These are phyloP conservation scores for Esox masquinongy DNA, from an alignment of 2,797 vertebrate species.

Conservation along the genomic window DNA sequence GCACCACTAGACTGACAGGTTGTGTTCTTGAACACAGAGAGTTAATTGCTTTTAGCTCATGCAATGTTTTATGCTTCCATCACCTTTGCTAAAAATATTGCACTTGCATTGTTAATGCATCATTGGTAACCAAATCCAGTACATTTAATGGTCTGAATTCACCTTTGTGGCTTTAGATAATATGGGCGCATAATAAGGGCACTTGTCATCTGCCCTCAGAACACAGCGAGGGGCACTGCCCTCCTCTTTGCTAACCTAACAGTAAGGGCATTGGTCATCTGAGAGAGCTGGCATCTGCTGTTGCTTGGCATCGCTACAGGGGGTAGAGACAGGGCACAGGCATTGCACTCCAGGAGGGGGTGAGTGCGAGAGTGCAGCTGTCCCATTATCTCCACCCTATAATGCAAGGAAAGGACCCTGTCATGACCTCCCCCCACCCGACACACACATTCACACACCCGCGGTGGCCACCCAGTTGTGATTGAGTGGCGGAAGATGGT, in stretches of 20 bases:
- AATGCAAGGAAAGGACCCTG: slow-evolving; percentile 36
- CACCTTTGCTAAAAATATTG: neutral
- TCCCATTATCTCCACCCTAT: neutral
- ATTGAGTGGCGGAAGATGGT: slow-evolving; percentile 29
- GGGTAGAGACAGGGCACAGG: slow-evolving; percentile 20
- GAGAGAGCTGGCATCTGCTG: slow-evolving; percentile 38
- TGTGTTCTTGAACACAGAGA: neutral
- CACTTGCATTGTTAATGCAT: neutral
- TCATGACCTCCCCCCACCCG: slow-evolving; percentile 40
- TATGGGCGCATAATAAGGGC: neutral
- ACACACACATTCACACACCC: slow-evolving; percentile 23
- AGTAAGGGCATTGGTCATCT: slow-evolving; percentile 30
- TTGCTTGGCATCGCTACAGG: slow-evolving; percentile 26
- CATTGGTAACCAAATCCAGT: neutral
- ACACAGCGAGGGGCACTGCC: neutral
- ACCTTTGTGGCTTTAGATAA: neutral
- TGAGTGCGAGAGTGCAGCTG: slow-evolving; percentile 26
- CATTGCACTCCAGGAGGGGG: slow-evolving; percentile 18
- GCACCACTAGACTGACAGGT: neutral
- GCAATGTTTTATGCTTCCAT: neutral
- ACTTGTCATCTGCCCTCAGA: neutral
- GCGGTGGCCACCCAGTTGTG: slow-evolving; percentile 6
- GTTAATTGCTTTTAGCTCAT: neutral
- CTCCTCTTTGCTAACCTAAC: neutral
- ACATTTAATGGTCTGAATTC: neutral